These are phyloP conservation scores for Parambassis ranga DNA, from an alignment of 2,797 vertebrate genomes.

Conservation along the genomic window DNA sequence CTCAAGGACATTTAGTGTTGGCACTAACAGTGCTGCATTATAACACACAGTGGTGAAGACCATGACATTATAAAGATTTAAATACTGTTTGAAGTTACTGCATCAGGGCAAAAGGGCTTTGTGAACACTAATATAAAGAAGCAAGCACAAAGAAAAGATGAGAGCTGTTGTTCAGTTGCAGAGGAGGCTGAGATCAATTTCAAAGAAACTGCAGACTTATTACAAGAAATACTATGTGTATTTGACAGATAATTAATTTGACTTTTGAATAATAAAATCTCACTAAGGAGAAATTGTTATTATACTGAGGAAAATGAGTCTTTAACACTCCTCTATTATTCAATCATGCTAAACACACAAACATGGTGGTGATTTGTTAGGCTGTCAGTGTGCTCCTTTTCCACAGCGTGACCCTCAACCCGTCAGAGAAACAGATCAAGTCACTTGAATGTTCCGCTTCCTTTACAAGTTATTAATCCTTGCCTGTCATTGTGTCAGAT, in stretches of 20 bases:
- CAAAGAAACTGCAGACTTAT: neutral
- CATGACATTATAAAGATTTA: neutral
- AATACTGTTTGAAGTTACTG: neutral
- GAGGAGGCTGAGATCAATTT: neutral
- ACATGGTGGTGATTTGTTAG: constrained; percentile 50
- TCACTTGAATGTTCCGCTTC: constrained; percentile 39
- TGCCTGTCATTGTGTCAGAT: constrained; percentile 23
- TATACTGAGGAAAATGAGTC: neutral
- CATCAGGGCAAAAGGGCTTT: neutral
- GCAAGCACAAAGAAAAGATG: neutral
- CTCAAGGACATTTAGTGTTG: too few species aligned
- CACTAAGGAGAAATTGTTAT: constrained; percentile 3
- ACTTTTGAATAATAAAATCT: constrained; percentile 7
- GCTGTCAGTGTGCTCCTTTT: constrained; percentile 42
- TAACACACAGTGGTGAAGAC: too few species aligned
- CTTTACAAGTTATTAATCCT: constrained; percentile 47
- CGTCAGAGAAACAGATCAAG: constrained; percentile 54
- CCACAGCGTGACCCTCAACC: constrained; percentile 44
- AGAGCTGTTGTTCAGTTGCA: neutral
- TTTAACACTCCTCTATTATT: constrained; percentile 42
- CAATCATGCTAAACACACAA: constrained; percentile 58
- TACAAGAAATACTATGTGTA: neutral
- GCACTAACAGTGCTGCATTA: too few species aligned
- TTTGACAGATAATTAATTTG: neutral
- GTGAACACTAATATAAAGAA: neutral